Evolutionary conservation across 2,888 invertebrate species (phyloP).

Genomic region (Epirrhoe tristata): DNA sequence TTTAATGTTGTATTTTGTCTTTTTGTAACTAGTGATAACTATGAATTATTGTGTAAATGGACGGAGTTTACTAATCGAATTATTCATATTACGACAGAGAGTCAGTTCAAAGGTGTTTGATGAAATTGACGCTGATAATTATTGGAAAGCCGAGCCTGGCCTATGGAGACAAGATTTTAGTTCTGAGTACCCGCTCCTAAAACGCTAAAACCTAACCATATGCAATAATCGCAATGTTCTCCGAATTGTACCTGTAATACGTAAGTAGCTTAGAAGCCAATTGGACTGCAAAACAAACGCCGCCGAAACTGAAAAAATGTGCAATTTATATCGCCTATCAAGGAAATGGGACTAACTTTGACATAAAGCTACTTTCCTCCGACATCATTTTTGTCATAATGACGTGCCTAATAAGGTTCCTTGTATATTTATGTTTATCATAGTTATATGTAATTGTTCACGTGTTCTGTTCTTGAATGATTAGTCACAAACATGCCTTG

Average conservation of each 20-base stretch:
- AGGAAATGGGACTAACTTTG: neutral
- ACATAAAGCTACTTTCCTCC: conserved; percentile 1
- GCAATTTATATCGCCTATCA: neutral
- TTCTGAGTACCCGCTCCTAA: conserved; percentile 21
- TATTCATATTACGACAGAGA: neutral
- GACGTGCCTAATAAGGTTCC: conserved; percentile 46
- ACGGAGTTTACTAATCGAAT: neutral
- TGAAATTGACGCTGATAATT: neutral
- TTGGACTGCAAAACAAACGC: conserved; percentile 11
- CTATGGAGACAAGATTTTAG: neutral
- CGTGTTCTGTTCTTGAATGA: conserved; percentile 39
- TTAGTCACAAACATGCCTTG: conserved; percentile 46
- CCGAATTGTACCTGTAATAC: conserved; percentile 28
- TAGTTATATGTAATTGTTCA: conserved; percentile 39
- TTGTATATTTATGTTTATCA: conserved; percentile 46
- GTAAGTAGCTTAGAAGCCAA: conserved; percentile 18
- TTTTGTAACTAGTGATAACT: conserved; percentile 16
- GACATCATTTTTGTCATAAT: conserved; percentile 35
- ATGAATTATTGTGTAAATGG: conserved; percentile 2
- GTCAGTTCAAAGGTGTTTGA: neutral
- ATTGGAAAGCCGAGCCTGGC: neutral
- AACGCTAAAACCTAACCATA: conserved; percentile 8
- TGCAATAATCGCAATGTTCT: conserved; percentile 1
- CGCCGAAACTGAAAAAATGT: conserved; percentile 5
- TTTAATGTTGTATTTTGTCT: conserved; percentile 24